Evolutionary conservation across 92 coral and sea anemone genomes (phyloP).

Genomic region (Nematostella vectensis): DNA sequence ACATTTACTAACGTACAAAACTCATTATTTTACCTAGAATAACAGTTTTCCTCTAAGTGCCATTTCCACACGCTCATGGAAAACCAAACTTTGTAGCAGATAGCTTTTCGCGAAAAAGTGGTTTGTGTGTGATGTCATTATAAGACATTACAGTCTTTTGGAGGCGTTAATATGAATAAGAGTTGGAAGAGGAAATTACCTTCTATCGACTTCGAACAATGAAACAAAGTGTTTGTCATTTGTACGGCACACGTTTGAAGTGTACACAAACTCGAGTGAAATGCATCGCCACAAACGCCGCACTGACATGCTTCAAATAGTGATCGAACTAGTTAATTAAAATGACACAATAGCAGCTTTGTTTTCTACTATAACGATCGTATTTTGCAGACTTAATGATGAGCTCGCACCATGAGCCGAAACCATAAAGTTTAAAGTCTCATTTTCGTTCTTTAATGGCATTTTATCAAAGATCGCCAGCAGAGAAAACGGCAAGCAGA

Average conservation of each 20-base stretch:
- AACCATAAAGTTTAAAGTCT: constrained; percentile 8
- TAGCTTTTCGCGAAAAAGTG: no score
- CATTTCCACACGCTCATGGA: no score
- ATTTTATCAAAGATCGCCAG: not conserved
- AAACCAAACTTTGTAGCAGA: no score
- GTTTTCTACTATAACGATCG: not conserved
- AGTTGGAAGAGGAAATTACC: not conserved
- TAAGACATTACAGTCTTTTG: no score
- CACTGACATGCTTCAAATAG: no score
- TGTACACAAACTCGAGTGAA: not conserved
- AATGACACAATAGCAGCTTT: not conserved
- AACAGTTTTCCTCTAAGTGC: no score
- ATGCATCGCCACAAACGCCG: no score
- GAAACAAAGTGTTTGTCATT: not conserved
- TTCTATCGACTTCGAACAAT: constrained; percentile 5
- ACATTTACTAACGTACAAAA: no score
- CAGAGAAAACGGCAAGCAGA: no score
- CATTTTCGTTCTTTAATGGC: not conserved
- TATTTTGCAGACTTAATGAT: not conserved
- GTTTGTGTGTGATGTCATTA: no score
- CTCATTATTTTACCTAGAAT: no score
- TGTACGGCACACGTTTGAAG: not conserved
- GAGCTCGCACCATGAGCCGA: not conserved
- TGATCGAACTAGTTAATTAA: not conserved
- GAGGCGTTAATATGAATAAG: constrained; percentile 4